phyloP scores from a whole-genome alignment of 2,888 invertebrate genomes.

The Drosophila austrosaltans region DNA sequence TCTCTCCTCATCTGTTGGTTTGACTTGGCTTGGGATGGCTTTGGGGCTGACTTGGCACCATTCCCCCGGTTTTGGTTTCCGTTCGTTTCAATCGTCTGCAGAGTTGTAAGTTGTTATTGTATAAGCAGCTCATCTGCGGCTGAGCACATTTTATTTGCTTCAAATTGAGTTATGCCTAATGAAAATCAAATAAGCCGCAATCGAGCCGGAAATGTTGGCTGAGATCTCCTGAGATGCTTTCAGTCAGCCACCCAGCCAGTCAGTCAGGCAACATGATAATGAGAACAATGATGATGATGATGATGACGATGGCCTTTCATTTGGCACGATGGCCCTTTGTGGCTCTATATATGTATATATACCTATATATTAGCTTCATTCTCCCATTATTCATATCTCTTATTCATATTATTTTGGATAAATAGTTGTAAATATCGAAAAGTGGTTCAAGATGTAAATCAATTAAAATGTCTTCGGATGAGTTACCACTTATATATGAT shows the following conservation, averaged over 20 bases:
- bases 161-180: slow-evolving; percentile 81
- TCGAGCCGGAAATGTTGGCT: slow-evolving; percentile 71
- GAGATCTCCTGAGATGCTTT: slow-evolving; percentile 23
- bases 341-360: slow-evolving; percentile 28
- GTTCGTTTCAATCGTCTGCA: slow-evolving; percentile 61
- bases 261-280: slow-evolving; percentile 32
- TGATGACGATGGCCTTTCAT: not conserved
- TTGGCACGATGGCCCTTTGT: not conserved
- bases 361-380: slow-evolving; percentile 39
- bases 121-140: slow-evolving; percentile 75
- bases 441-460: slow-evolving; percentile 37
- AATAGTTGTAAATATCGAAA: slow-evolving; percentile 42
- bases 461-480: slow-evolving; percentile 53
- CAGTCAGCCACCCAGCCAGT: not conserved
- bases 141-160: slow-evolving; percentile 76
- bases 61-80: slow-evolving; percentile 51
- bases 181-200: slow-evolving; percentile 80
- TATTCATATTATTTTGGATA: slow-evolving; percentile 30
- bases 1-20: no score
- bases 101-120: slow-evolving; percentile 51
- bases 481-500: slow-evolving; percentile 16
- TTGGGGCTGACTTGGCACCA: slow-evolving; percentile 11
- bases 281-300: not conserved
- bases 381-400: slow-evolving; percentile 49
- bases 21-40: slow-evolving; percentile 37